Evolutionary conservation across 2,888 invertebrate species (phyloP), one percentile per base, ranked within the genome.

Genomic region (Drosophila subquinaria): DNA sequence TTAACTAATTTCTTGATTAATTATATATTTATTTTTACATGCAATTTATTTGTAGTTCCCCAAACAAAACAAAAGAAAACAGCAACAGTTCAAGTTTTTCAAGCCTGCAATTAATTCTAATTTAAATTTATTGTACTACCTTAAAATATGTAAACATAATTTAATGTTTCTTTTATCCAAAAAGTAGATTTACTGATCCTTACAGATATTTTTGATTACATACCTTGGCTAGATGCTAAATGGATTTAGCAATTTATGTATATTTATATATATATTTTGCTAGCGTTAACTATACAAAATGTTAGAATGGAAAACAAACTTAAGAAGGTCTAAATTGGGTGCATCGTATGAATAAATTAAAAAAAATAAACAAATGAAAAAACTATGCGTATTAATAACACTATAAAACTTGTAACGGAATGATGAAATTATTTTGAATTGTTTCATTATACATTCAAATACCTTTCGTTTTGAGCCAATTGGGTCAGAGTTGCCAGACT

Each of bases 331-430:
- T 80, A 78, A 70, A 70, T 64, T 80, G 81, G 83, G 83, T 88
- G 83, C 86, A 77, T 88, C 82, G 66, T 67, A 88, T 74, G 73
- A 84, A 84, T 83, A 79, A 89, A 84, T 83, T 76, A 87, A 83
- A 69, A 40, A 64, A 71, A 81, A 74, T 17, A 61, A 69, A 30
- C 35, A 30, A 61, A 60, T 61, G 50, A 69, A 74, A 59, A 15
- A 48, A 35, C 6, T 13, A 15, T 13, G 9, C n/a, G 6, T 30
- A 20, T 51, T 43, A 10, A 8, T 30, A 0, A 30, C 6, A 8
- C 17, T n/a, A 13, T 20, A 1, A 20, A 23, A 23, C 17, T 56
- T 30, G 11, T 10, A 40, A 11, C 4, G 20, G 1, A 36, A 8
- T 6, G 13, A 4, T 17, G n/a, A 33, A 17, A 55, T 33, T 10